A percentile compares a stretch with the other conserved stretches of the same genome.
These are phyloP conservation scores for Bombus affinis DNA, from an alignment of 1,140 invertebrate genomes.

Conservation along the genomic window DNA sequence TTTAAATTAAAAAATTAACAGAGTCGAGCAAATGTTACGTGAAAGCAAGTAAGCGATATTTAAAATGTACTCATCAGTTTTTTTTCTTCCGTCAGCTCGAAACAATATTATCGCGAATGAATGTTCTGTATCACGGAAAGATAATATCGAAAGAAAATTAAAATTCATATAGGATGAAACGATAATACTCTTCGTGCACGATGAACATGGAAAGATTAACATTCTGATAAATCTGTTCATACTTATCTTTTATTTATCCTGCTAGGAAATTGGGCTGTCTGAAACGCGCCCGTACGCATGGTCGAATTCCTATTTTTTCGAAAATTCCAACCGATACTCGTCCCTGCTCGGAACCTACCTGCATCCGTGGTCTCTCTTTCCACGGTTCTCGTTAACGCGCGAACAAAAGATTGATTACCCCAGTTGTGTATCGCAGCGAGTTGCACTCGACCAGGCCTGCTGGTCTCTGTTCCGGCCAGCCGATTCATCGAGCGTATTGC, in stretches of 20 bases:
- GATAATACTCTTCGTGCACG: neutral
- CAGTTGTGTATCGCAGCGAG: conserved; percentile 50
- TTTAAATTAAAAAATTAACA: no score
- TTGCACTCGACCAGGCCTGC: conserved; percentile 33
- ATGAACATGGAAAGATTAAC: neutral
- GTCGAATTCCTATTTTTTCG: neutral
- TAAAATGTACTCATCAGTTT: no score
- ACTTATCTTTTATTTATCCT: no score
- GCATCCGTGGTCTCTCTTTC: conserved; percentile 32
- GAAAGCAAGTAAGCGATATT: no score
- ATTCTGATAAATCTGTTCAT: neutral
- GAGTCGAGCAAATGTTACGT: no score
- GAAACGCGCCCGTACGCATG: neutral
- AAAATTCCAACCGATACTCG: neutral
- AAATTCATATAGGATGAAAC: no score
- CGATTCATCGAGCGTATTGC: conserved; percentile 21
- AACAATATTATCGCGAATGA: no score
- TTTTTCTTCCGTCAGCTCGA: no score
- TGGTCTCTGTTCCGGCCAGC: neutral
- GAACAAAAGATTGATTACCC: conserved; percentile 69
- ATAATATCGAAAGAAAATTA: neutral
- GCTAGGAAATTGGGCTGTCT: neutral
- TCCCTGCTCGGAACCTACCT: neutral
- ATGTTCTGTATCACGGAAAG: no score
- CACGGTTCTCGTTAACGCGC: conserved; percentile 59